phyloP scores from a whole-genome alignment of 2,797 vertebrate genomes.

The Spondyliosoma cantharus region DNA sequence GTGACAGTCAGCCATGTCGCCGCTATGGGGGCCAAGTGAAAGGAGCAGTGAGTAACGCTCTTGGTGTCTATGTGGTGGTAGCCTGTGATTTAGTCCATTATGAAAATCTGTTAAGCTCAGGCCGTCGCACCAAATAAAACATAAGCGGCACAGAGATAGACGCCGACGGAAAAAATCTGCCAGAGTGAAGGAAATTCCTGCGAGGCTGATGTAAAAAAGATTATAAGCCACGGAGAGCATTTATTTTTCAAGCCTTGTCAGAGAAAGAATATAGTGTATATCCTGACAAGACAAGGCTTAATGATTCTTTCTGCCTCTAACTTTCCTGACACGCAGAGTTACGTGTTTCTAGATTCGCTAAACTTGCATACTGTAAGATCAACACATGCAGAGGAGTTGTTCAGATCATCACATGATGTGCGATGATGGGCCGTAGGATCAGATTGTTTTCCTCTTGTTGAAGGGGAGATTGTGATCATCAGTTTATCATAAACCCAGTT shows the following conservation, averaged over 20 bases:
- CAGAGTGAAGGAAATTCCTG: background rate
- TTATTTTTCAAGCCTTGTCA: slow-evolving; percentile 54
- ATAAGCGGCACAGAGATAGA: slow-evolving; percentile 36
- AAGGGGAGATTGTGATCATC: slow-evolving; percentile 29
- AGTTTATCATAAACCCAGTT: slow-evolving; percentile 34
- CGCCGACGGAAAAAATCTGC: slow-evolving; percentile 35
- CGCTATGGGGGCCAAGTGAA: slow-evolving; percentile 46
- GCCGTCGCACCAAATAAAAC: slow-evolving; percentile 40
- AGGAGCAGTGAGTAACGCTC: slow-evolving; percentile 42
- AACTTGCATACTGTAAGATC: background rate
- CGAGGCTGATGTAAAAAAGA: slow-evolving; percentile 19
- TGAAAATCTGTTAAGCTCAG: slow-evolving; percentile 41
- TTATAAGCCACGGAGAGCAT: slow-evolving; percentile 38
- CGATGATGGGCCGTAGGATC: background rate
- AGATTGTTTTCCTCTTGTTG: background rate
- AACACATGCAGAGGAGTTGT: background rate
- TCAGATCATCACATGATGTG: slow-evolving; percentile 20
- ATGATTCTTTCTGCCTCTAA: background rate
- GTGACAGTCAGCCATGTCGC: slow-evolving; percentile 55
- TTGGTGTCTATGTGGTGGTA: slow-evolving; percentile 46
- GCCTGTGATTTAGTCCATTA: slow-evolving; percentile 62
- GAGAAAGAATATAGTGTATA: slow-evolving; percentile 23
- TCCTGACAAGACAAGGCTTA: background rate
- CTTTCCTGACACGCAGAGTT: background rate
- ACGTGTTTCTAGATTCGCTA: too few relatives aligned